phyloP scores from a whole-genome alignment of 2,888 invertebrate genomes.

The Lepeophtheirus nordmannii region DNA sequence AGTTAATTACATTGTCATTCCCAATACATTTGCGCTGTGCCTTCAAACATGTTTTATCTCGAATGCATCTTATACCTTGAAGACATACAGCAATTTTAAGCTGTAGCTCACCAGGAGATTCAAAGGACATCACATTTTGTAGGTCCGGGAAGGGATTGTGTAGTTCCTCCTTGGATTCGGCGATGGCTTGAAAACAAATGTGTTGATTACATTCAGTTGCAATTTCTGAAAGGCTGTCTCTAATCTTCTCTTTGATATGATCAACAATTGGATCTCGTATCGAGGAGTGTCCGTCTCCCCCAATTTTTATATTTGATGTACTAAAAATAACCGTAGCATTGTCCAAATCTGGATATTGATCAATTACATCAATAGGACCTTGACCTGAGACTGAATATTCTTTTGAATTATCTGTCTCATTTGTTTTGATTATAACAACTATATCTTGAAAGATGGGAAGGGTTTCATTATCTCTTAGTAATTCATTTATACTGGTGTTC shows the following conservation, averaged over 20 bases:
- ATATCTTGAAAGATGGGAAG: slow-evolving; percentile 23
- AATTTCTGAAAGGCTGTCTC: neutral
- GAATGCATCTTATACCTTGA: neutral
- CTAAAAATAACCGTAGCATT: neutral
- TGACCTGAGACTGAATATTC: neutral
- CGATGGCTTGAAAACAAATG: neutral
- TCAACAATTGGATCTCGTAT: neutral
- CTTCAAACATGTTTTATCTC: slow-evolving; percentile 5
- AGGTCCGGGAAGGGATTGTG: neutral
- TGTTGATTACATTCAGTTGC: neutral
- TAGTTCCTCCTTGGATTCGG: neutral
- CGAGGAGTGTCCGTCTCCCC: neutral
- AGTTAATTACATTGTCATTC: neutral
- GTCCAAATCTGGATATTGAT: neutral
- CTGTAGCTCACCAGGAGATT: slow-evolving; percentile 5
- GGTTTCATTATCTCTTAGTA: slow-evolving; percentile 13
- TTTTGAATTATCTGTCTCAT: neutral
- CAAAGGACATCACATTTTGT: neutral
- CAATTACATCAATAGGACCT: neutral
- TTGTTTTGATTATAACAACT: neutral
- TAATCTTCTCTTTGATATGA: neutral
- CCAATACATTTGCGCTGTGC: slow-evolving; percentile 7
- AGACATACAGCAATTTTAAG: slow-evolving; percentile 8
- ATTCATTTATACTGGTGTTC: neutral
- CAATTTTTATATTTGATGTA: neutral